A percentile compares a stretch with the other conserved stretches of the same genome.
These are phyloP conservation scores for Metellina segmentata DNA, from an alignment of 2,888 invertebrate genomes.

Conservation along the genomic window DNA sequence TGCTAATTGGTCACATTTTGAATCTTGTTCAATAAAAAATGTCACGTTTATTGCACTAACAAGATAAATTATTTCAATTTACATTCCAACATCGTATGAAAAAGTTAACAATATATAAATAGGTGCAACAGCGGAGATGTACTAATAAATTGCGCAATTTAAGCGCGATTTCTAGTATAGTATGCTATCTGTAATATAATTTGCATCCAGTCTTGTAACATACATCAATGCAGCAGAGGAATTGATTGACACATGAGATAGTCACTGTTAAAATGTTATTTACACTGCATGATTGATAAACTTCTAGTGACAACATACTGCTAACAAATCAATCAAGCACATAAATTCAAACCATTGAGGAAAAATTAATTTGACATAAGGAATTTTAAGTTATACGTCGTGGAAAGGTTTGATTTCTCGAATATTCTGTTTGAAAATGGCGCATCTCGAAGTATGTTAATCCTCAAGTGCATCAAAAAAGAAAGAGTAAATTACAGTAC, in stretches of 20 bases:
- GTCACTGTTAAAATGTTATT: constrained; percentile 22
- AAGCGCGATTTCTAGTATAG: constrained; percentile 2
- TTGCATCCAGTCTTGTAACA: background rate
- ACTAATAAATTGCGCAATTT: background rate
- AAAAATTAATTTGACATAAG: no score
- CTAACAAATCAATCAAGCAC: no score
- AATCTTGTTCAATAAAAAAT: background rate
- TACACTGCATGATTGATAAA: constrained; percentile 31
- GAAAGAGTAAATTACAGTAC: no score
- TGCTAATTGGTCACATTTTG: background rate
- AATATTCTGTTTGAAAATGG: no score
- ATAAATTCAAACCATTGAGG: no score
- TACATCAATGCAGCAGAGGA: background rate
- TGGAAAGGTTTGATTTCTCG: no score
- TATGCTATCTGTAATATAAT: constrained; percentile 7
- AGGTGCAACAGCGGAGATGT: constrained; percentile 28
- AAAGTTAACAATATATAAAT: constrained; percentile 51
- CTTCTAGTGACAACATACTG: no score
- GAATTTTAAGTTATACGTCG: no score
- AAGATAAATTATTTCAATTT: constrained; percentile 22
- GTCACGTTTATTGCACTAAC: constrained; percentile 5
- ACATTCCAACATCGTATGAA: constrained; percentile 33
- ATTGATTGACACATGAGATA: constrained; percentile 7
- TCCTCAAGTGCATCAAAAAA: no score
- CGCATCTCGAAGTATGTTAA: no score